Base-by-base conservation (phyloP, 1,140 invertebrate species). In the Drosophila pseudoananassae region DNA sequence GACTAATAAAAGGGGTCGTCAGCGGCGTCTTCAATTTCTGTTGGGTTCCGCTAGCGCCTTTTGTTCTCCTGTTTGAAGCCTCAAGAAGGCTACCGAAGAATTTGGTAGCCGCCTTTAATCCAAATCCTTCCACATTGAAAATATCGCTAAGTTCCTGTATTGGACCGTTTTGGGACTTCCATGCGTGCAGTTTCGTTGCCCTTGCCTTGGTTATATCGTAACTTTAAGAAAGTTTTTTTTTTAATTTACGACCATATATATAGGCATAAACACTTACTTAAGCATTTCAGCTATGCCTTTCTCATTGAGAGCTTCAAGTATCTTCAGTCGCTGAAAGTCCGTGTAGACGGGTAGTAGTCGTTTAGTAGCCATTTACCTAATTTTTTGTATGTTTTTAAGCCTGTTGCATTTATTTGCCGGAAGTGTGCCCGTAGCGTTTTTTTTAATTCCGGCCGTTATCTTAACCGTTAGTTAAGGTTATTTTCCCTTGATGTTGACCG, bases 161-260 rank as follows among this genome's bases (percentile, higher is more conserved):
- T 8, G 75, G 72, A 8, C 91, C 91, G 60, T 91, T 76, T 1
- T 77, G 71, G 0, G 38, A 33, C 31, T 75, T 88, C 89, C 89
- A 91, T 14, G 52, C 63, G 1, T 78, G 14, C 3, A 92, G 53
- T 45, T 89, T 91, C 8, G 54, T 65, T 0, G 61, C 75, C 23
- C 87, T 76, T 0, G 69, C 60, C 49, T 91, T 90, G 4, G 91
- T 77, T 47, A 92, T 92, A 23, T 91, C 76, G 23, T 75, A 92
- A n/a, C 85, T 36, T 36, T 91, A 31, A 9, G 1, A 40, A 3
- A 40, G 14, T 14, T 4, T 40, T 40, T 14, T 7, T 3, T 36
- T 36, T 36, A 1, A 1, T 43, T 33, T 17, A 4, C 3, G 49
- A 4, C 27, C 40, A 14, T 27, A 27, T 27, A 7, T 27, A 4